Percentiles rank a stretch among this genome's conserved stretches.
Conservation (phyloP, 2,797 vertebrate genomes). For the Anolis apletophallus region DNA sequence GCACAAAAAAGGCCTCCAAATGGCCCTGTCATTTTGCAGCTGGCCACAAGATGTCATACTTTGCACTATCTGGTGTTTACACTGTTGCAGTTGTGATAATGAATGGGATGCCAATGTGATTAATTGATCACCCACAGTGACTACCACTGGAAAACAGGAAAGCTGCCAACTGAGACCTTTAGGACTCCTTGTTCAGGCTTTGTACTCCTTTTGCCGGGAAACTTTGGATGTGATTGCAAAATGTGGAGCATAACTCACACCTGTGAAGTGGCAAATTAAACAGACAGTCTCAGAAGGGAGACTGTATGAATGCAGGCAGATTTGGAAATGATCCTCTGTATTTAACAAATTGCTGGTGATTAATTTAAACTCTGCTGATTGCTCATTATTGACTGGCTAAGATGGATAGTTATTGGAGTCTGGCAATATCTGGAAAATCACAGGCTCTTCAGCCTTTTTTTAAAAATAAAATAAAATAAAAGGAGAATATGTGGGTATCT, state of each 20-base stretch:
- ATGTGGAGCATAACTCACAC: neutral
- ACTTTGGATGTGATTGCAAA: neutral
- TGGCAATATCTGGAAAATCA: neutral
- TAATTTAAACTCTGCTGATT: neutral
- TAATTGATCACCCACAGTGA: neutral
- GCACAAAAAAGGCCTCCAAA: neutral
- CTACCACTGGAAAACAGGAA: neutral
- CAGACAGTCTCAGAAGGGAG: neutral
- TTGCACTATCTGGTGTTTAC: neutral
- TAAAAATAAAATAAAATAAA: neutral
- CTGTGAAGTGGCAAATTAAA: neutral
- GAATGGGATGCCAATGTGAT: neutral
- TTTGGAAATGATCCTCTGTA: neutral
- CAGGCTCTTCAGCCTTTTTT: neutral
- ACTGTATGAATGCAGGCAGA: neutral
- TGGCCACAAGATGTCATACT: constrained; percentile 33
- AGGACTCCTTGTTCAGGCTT: neutral
- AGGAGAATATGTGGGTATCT: neutral
- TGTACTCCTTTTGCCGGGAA: neutral
- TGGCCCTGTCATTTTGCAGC: neutral
- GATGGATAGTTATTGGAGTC: neutral
- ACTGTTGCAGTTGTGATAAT: neutral
- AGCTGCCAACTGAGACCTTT: neutral
- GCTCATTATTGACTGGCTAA: neutral
- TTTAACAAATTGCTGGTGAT: neutral